Percentiles rank a stretch among this genome's conserved stretches.
phyloP scores from a whole-genome alignment of 2,113 vertebrate species.

The Lagopus muta region DNA sequence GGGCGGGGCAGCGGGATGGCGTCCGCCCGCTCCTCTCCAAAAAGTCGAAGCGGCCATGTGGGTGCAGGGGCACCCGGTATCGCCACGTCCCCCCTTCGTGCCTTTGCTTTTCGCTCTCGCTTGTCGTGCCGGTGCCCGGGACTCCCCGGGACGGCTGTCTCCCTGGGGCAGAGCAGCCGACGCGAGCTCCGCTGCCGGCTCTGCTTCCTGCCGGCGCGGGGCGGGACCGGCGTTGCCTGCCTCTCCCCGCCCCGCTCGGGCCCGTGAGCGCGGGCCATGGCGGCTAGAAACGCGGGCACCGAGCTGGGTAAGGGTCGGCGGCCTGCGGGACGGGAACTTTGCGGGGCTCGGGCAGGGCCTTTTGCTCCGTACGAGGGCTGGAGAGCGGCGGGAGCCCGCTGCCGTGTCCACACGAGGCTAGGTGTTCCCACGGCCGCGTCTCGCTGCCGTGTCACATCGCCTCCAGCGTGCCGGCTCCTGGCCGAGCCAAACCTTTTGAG shows the following conservation, averaged over 20 bases:
- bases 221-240: background rate
- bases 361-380: rapidly evolving
- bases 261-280: conserved; percentile 21
- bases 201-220: background rate
- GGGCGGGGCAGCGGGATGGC: background rate
- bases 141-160: background rate
- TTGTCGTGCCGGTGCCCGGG: background rate
- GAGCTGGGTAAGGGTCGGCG: conserved; percentile 70
- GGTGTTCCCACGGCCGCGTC: background rate
- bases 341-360: background rate
- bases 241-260: background rate
- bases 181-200: background rate
- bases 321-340: background rate
- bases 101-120: background rate
- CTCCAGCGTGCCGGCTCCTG: rapidly evolving
- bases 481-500: no score
- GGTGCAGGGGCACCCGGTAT: background rate
- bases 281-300: conserved; percentile 28
- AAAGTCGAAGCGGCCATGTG: background rate
- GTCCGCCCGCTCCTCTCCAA: background rate
- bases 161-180: background rate
- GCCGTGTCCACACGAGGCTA: background rate
- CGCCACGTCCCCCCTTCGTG: background rate
- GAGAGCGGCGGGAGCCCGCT: background rate
- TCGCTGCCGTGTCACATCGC: rapidly evolving